Conservation (phyloP, 2,888 invertebrate species). For the Chrysina gloriosa region DNA sequence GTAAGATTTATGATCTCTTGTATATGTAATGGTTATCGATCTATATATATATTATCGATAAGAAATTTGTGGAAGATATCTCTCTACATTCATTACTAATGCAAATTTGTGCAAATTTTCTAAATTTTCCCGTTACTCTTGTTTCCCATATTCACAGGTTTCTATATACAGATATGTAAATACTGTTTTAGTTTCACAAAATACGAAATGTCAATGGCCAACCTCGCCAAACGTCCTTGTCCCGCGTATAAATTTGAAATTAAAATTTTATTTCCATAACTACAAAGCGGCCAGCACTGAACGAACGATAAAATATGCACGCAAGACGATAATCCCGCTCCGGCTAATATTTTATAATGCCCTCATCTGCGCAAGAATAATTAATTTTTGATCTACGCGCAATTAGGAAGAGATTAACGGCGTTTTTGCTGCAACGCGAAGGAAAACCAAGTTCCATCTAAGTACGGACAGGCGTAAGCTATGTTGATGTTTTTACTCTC, state of each 20-base stretch:
- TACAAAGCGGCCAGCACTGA: background rate
- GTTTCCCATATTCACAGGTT: background rate
- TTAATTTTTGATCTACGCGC: background rate
- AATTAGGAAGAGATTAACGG: conserved; percentile 9
- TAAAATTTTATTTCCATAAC: too few species aligned
- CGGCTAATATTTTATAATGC: background rate
- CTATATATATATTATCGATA: too few species aligned
- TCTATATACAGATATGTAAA: background rate
- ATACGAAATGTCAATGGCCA: conserved; percentile 23
- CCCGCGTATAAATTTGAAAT: background rate
- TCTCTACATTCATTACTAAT: background rate
- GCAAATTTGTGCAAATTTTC: background rate
- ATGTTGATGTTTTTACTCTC: conserved; percentile 3
- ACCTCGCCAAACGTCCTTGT: conserved; percentile 23
- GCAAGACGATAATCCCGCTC: background rate
- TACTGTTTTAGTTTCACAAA: background rate
- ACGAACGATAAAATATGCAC: background rate
- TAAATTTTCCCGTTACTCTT: background rate
- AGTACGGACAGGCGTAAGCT: background rate
- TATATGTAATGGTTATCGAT: too few species aligned
- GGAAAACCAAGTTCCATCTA: background rate
- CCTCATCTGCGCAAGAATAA: background rate
- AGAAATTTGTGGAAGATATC: background rate
- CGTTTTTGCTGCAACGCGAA: background rate
- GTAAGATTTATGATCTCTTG: too few species aligned